Base-by-base conservation (phyloP, 2,113 vertebrate genomes). In the Acanthisitta chloris region DNA sequence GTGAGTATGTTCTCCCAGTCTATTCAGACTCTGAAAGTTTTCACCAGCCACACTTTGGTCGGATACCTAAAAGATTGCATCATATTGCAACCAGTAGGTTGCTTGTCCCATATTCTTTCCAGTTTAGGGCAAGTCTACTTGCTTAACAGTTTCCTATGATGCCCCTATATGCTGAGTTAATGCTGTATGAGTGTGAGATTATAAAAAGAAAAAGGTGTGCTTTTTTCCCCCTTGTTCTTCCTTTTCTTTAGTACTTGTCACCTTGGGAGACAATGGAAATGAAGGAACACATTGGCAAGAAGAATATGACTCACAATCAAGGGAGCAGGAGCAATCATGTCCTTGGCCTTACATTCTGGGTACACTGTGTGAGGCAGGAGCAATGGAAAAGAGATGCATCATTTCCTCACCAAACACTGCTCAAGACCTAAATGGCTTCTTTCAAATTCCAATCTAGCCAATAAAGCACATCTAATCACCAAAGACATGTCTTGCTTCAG, bases 221-320 rank as follows among this genome's bases (percentile, higher is more conserved):
- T 51, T 38, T 62, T 10, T 16, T 12, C 14, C 23, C 9, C 7
- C 16, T 9, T 24, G 16, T 67, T 81, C 65, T 87, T 95, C 43
- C 8, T 89, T 83, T 92, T 81, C 73, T 89, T 89, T 65, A 79
- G 69, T n/a, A 64, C 34, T 83, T 64, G 26, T 84, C 54, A 88
- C 77, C 86, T 91, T 92, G 86, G 52, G 69, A 94, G n/a, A 84
- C 81, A 92, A 92, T 48, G 45, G 66, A 81, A 95, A 86, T 17
- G 29, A n/a, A 81, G 64, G 86, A 96, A 69, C 12, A 69, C 64
- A 42, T 16, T 48, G 72, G 48, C 14, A 61, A 91, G 52, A 64
- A 89, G 80, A 92, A 72, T 9, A 88, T 74, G 77, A 92, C 78
- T 94, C 83, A 84, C 34, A 74, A 8, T 9, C 2, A 1, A 70